Base-by-base conservation (phyloP, 2,888 invertebrate genomes). In the Lepas anatifera region DNA sequence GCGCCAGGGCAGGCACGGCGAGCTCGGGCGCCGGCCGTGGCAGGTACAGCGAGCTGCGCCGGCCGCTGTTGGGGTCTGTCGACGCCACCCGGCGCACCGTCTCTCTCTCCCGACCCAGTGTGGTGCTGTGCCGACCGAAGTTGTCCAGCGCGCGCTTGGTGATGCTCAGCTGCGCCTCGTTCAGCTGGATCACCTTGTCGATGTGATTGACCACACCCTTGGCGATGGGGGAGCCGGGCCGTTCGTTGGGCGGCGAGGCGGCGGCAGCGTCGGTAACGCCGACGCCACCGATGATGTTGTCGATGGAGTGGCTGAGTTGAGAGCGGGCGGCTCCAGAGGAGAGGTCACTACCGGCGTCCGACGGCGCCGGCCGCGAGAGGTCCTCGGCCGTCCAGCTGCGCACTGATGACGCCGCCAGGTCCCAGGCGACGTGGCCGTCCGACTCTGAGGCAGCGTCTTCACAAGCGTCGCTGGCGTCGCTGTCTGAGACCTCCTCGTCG, bases 111-210 rank as follows among this genome's bases (percentile, higher is more conserved):
- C 64, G 64, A 16, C 64, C 64, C 64, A 64, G 64, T 11, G 64
- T 64, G 22, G 37, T 64, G n/a, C 37, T 64, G 64, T 64, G 64
- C 22, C 64, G 64, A 16, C 64, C 64, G 25, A 64, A 64, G 39
- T 64, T 64, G 39, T 64, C 64, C 37, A 64, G 39, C 64, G 64
- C 64, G 10, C 64, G 64, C 25, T 39, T 35, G 25, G 64, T 39
- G 64, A 64, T 39, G 64, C 64, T 64, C 11, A 64, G 39, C 39
- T 64, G 64, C 37, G 39, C 39, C 39, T 64, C 64, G 64, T 64
- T 64, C 25, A 64, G 64, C 64, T 64, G 37, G 25, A 64, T 64
- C 39, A 64, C 64, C 39, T 64, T 64, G 39, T 64, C 64, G 64
- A 64, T 64, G 64, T 64, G 64, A 16, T 27, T 35, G 39, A 64